Conservation (phyloP, 2,113 vertebrate genomes). For the Oxygymnocypris stewartii region DNA sequence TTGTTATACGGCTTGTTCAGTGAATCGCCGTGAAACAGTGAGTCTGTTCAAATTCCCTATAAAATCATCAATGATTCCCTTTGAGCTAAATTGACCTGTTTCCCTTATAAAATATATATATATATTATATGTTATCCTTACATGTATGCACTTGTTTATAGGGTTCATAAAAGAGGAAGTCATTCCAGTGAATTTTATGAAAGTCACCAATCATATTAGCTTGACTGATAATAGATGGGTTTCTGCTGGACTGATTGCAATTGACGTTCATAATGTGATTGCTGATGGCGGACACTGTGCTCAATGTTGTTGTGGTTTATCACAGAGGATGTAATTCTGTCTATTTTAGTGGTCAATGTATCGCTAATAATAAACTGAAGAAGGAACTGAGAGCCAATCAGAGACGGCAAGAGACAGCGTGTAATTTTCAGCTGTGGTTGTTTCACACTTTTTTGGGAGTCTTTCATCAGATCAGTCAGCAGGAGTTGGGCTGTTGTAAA, state of each 20-base stretch:
- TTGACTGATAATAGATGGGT: not conserved
- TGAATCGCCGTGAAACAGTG: too few species aligned
- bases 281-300: not conserved
- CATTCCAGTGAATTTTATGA: not conserved
- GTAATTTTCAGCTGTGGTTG: not conserved
- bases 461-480: constrained; percentile 17
- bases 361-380: not conserved
- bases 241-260: not conserved
- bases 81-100: too few species aligned
- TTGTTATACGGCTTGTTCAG: too few species aligned
- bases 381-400: not conserved
- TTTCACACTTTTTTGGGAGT: not conserved
- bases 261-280: not conserved
- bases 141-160: too few species aligned
- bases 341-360: not conserved
- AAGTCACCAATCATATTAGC: not conserved
- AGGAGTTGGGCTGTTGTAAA: not conserved
- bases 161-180: not conserved
- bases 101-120: too few species aligned
- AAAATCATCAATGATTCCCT: too few species aligned
- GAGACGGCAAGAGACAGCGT: not conserved
- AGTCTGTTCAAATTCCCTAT: too few species aligned
- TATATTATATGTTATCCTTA: too few species aligned
- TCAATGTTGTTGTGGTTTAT: not conserved
- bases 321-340: not conserved